Base-by-base conservation (phyloP, 1,140 invertebrate species). In the Phenacoccus solenopsis region DNA sequence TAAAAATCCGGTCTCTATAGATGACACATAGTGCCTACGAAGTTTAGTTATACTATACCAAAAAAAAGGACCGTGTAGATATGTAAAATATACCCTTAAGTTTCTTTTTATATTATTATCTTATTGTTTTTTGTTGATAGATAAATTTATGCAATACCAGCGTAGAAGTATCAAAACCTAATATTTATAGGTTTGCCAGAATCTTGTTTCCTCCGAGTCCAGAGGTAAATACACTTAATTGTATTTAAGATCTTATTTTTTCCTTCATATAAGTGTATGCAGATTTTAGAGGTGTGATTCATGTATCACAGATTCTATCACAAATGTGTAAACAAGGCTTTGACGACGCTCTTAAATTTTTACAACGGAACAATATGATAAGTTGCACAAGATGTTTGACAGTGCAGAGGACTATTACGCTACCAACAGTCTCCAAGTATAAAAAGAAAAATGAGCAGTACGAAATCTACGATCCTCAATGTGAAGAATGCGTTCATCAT, bases 291-390 rank as follows among this genome's bases (percentile, higher is more conserved):
- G 5, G 13, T 49, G 38, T 13, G n/a, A n/a, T 12, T 32, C 49
- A 28, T 69, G 20, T 71, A 76, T 71, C 79, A 25, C 71, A 84
- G 83, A 77, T 84, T 71, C 79, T 94, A 21, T 94, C 92, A 71
- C 91, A 93, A 75, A 96, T 98, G 87, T 98, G 96, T 78, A 91
- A 96, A 75, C 95, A 98, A 81, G 96, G 95, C 21, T 99, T 98
- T 78, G 94, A 98, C 75, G 96, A 99, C 80, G 93, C 94, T 0
- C 82, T 98, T 0, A 84, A 89, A 69, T 98, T 96, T 81, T 81
- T 98, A 64, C 93, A 96, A 73, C 86, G 88, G 71, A 96, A 96
- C 78, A 94, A 94, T 79, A 80, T 94, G 68, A 92, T 94, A 70
- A 90, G 87, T 73, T 94, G 92, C 76, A 90, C 88, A 0, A 82